A percentile compares a stretch with the other conserved stretches of the same genome.
phyloP scores from a whole-genome alignment of 2,888 invertebrate species.

The Hydrotaea cyrtoneurina region DNA sequence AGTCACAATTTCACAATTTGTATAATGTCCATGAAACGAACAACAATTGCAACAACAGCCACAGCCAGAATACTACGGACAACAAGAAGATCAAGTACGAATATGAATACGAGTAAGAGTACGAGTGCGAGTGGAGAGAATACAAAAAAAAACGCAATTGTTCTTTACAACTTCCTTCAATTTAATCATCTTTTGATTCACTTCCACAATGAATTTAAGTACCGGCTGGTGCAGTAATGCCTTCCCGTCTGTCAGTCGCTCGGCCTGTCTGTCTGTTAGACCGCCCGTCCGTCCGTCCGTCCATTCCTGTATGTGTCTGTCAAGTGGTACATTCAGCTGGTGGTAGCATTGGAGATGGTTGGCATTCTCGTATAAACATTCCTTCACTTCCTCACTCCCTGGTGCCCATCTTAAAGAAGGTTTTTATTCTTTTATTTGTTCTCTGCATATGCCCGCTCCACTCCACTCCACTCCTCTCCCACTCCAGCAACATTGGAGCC shows the following conservation, averaged over 20 bases:
- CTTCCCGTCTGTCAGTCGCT: constrained; percentile 29
- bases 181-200: constrained; percentile 45
- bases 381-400: neutral
- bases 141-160: constrained; percentile 57
- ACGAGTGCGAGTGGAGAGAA: neutral
- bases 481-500: neutral
- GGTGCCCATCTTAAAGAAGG: neutral
- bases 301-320: constrained; percentile 29
- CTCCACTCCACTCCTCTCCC: neutral
- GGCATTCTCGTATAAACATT: neutral
- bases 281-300: neutral
- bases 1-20: neutral
- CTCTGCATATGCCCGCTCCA: neutral
- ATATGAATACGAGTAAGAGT: too few relatives aligned
- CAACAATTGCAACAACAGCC: neutral
- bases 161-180: constrained; percentile 63
- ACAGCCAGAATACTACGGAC: neutral
- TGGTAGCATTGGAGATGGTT: neutral
- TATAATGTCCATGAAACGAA: neutral
- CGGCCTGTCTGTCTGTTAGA: neutral
- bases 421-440: neutral
- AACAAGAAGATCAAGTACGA: neutral
- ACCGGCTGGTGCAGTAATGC: constrained; percentile 36
- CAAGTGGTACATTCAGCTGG: constrained; percentile 47
- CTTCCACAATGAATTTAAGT: constrained; percentile 51